Percentiles rank a stretch among this genome's conserved stretches.
phyloP scores from a whole-genome alignment of 2,797 vertebrate genomes.

The Brachyalestes nurse region DNA sequence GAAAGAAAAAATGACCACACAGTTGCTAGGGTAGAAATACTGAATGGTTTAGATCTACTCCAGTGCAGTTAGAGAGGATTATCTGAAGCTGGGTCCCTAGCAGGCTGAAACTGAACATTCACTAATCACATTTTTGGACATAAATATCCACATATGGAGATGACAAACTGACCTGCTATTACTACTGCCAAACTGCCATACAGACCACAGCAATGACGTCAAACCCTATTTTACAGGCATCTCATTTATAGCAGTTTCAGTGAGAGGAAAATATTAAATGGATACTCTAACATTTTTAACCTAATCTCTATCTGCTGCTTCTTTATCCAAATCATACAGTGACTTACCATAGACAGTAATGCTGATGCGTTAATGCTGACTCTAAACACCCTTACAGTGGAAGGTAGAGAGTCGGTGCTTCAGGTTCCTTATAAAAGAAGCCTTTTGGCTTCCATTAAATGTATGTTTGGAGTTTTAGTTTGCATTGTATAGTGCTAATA shows the following conservation, averaged over 20 bases:
- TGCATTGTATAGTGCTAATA: too few relatives aligned
- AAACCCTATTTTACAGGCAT: background rate
- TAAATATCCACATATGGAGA: constrained; percentile 1
- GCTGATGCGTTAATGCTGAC: background rate
- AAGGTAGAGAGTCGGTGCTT: background rate
- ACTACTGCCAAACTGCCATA: background rate
- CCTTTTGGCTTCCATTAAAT: background rate
- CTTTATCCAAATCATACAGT: background rate
- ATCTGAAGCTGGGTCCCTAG: background rate
- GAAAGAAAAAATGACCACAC: background rate
- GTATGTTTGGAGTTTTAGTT: background rate
- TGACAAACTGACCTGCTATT: background rate
- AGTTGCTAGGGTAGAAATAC: background rate
- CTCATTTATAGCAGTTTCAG: background rate
- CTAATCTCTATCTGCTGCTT: background rate
- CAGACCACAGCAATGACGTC: too few relatives aligned
- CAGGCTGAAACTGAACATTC: background rate
- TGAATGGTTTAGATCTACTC: background rate
- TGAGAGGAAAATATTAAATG: background rate
- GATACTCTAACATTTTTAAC: too few relatives aligned
- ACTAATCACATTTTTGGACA: background rate
- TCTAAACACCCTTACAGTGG: background rate
- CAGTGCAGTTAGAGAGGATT: background rate
- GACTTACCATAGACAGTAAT: background rate
- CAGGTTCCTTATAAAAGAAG: background rate